These are phyloP conservation scores for Salminus brasiliensis DNA, from an alignment of 2,113 vertebrate genomes.

Conservation along the genomic window DNA sequence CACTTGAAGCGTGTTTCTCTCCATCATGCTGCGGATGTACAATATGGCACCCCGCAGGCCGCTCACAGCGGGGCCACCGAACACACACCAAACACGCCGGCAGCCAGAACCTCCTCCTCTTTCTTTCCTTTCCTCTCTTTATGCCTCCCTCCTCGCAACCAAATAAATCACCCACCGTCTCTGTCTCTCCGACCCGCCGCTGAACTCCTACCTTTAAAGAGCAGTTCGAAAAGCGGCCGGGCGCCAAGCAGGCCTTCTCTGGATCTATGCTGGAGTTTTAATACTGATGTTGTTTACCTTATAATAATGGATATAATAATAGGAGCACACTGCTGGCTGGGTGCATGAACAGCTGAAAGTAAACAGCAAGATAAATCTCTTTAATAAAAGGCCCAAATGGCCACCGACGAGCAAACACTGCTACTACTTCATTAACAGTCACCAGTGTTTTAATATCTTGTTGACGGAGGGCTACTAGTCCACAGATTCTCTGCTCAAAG, in stretches of 20 bases:
- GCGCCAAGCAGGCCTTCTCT: not conserved
- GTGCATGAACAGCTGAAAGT: not conserved
- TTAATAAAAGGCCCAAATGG: not conserved
- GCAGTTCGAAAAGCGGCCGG: conserved; percentile 35
- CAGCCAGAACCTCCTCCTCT: conserved; percentile 65
- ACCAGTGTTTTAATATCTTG: not conserved
- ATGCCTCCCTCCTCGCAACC: conserved; percentile 34
- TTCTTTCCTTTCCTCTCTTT: not conserved
- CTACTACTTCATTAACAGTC: not conserved
- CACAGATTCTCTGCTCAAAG: not conserved
- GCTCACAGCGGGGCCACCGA: conserved; percentile 52
- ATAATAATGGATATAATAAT: not conserved
- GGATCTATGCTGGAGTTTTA: conserved; percentile 6
- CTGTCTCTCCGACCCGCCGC: conserved; percentile 34
- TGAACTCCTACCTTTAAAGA: conserved; percentile 45
- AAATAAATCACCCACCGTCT: conserved; percentile 44
- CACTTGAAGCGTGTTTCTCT: conserved; percentile 11
- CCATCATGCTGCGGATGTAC: conserved; percentile 3
- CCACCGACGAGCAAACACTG: not conserved
- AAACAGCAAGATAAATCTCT: not conserved
- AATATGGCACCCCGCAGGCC: not conserved
- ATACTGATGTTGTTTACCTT: conserved; percentile 34
- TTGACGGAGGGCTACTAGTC: not conserved
- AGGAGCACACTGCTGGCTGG: not conserved
- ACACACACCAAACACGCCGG: conserved; percentile 56